Conservation (phyloP, 2,888 invertebrate species). For the Heliconius ismenius region DNA sequence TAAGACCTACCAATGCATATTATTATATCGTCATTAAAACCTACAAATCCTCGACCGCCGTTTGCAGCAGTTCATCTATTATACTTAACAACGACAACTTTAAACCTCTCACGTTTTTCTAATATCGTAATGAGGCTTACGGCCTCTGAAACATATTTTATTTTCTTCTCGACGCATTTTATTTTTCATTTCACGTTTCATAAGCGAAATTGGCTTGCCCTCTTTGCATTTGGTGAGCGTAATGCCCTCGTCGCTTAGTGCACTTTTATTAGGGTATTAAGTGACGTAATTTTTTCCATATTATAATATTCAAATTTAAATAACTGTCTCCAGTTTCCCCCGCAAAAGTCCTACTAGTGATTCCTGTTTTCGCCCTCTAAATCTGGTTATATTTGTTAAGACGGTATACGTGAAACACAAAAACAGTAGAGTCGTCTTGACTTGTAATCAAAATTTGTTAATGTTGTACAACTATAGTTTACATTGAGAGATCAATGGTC, state of each 20-base stretch:
- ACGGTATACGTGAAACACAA: conserved; percentile 64
- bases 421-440: conserved; percentile 52
- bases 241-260: conserved; percentile 82
- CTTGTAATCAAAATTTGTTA: not conserved
- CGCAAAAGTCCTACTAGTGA: conserved; percentile 69
- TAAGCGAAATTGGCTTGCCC: conserved; percentile 78
- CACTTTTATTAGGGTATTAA: conserved; percentile 83
- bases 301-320: conserved; percentile 84
- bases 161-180: conserved; percentile 76
- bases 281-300: conserved; percentile 83
- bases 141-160: conserved; percentile 77
- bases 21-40: conserved; percentile 32
- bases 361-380: conserved; percentile 76
- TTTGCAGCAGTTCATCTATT: conserved; percentile 45
- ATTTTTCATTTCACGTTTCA: conserved; percentile 82
- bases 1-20: not conserved
- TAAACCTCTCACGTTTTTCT: conserved; percentile 78
- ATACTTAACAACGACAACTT: conserved; percentile 63
- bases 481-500: not conserved
- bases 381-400: conserved; percentile 76
- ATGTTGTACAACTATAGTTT: not conserved
- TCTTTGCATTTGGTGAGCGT: conserved; percentile 75
- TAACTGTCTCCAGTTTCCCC: conserved; percentile 83
- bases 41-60: conserved; percentile 36
- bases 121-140: conserved; percentile 77